Percentiles rank a stretch among this genome's conserved stretches.
phyloP scores from a whole-genome alignment of 37 sponge, comb jelly and placozoan genomes.

The Agelas oroides region DNA sequence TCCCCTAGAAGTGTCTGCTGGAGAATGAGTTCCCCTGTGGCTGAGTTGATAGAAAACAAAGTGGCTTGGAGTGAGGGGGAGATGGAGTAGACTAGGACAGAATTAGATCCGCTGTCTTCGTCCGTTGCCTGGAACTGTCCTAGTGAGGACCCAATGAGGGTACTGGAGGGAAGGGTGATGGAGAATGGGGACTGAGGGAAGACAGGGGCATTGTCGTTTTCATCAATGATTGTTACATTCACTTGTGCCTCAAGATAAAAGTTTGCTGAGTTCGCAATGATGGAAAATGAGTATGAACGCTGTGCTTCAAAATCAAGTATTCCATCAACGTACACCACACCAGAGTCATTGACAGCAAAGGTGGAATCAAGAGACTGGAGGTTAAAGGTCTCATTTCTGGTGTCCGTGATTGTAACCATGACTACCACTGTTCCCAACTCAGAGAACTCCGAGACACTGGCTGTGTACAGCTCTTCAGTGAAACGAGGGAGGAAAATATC shows the following conservation, averaged over 20 bases:
- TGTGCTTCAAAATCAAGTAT: conserved; percentile 32
- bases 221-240: conserved; percentile 44
- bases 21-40: conserved; percentile 28
- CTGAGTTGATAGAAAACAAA: conserved; percentile 7
- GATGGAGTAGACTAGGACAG: conserved; percentile 52
- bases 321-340: conserved; percentile 16
- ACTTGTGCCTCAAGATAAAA: conserved; percentile 3
- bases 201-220: conserved; percentile 76
- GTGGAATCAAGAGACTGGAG: background rate
- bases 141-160: conserved; percentile 25
- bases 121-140: conserved; percentile 38
- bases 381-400: background rate
- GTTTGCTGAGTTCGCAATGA: conserved; percentile 13
- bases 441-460: conserved; percentile 36
- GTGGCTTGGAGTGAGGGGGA: background rate
- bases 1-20: background rate
- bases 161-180: conserved; percentile 6
- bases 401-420: background rate
- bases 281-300: background rate
- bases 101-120: conserved; percentile 49
- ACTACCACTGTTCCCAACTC: conserved; percentile 27
- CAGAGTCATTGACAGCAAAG: conserved; percentile 28
- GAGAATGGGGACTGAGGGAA: conserved; percentile 8
- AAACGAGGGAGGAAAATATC: conserved; percentile 43
- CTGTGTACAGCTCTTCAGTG: conserved; percentile 18